Base-by-base conservation (phyloP, 2,797 vertebrate species). In the Muscicapa striata region DNA sequence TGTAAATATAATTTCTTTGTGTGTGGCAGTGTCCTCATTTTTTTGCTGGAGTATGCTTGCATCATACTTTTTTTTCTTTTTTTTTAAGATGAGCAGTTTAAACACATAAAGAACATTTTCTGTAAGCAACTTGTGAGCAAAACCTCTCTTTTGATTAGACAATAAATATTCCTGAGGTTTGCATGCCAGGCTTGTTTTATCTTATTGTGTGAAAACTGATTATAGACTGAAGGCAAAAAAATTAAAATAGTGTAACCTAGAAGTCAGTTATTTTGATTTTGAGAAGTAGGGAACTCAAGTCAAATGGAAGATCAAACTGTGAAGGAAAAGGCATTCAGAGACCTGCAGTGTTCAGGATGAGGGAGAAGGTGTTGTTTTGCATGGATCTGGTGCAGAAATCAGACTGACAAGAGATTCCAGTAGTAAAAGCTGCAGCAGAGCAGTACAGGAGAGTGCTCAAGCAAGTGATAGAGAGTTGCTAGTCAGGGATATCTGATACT, bases 361-460 rank as follows among this genome's bases (percentile, higher is more conserved):
- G 10, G 29, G 36, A 58, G n/a, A 55, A 67, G 11, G 26, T 19
- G 11, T 4, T 66, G 68, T 16, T 74, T 75, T 70, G 24, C 38
- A 16, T 6, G 40, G 29, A 59, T n/a, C 32, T 49, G 23, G 52
- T 67, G 68, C 78, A 67, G 49, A 34, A 82, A 52, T 23, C 10
- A 27, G 26, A 29, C 15, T 17, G 20, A 46, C 32, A 51, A 51
- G n/a, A 57, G 34, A 48, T 48, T 22, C 6, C 8, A 15, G 8
- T 9, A 34, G 55, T 32, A n/a, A 13, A 40, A 59, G 18, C 36
- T 32, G 36, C 17, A 6, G 45, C 36, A 70, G 36, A 40, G 29
- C 4, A 4, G 13, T 38, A 32, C 0, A 1, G 11, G 13, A 59
- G 52, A 72, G 12, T 0, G 7, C 49, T 84, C 58, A 58, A 89